Conservation (phyloP, 2,888 invertebrate genomes). For the Platycheirus rosarum region DNA sequence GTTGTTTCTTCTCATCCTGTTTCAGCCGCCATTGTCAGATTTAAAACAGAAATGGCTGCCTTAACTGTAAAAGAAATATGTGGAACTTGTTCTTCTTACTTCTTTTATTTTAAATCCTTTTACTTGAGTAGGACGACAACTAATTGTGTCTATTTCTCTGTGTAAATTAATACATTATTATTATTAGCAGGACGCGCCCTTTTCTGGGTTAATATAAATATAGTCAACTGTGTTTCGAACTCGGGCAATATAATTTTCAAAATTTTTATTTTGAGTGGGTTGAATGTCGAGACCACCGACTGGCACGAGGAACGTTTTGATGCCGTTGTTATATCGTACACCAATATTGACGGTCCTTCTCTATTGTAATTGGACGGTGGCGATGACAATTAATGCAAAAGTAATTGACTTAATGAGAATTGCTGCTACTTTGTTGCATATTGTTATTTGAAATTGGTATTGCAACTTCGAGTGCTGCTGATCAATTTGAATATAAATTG, state of each 20-base stretch:
- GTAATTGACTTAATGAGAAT: conserved; percentile 35
- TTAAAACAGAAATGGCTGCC: conserved; percentile 65
- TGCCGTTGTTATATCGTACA: background rate
- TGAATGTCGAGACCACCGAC: conserved; percentile 3
- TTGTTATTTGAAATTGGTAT: too few relatives aligned
- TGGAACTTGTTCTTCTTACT: conserved; percentile 34
- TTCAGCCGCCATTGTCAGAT: conserved; percentile 60
- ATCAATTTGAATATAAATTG: conserved; percentile 29
- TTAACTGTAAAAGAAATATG: background rate
- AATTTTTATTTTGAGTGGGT: conserved; percentile 38
- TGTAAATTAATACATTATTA: conserved; percentile 12
- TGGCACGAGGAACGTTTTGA: too few relatives aligned
- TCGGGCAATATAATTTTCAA: too few relatives aligned
- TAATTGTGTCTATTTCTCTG: background rate
- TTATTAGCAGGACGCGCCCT: conserved; percentile 20
- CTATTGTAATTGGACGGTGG: conserved; percentile 5
- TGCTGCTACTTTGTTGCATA: conserved; percentile 35
- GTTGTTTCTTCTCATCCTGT: conserved; percentile 36
- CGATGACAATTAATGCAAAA: conserved; percentile 30
- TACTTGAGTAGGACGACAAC: too few relatives aligned
- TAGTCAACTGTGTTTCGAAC: too few relatives aligned
- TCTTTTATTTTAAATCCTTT: background rate
- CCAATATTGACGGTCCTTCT: background rate
- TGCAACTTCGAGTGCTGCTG: conserved; percentile 7
- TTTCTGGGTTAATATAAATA: background rate